phyloP scores from a whole-genome alignment of 30 jellyfish, hydroid and myxozoan species.

The Pseudorhiza aurosa region DNA sequence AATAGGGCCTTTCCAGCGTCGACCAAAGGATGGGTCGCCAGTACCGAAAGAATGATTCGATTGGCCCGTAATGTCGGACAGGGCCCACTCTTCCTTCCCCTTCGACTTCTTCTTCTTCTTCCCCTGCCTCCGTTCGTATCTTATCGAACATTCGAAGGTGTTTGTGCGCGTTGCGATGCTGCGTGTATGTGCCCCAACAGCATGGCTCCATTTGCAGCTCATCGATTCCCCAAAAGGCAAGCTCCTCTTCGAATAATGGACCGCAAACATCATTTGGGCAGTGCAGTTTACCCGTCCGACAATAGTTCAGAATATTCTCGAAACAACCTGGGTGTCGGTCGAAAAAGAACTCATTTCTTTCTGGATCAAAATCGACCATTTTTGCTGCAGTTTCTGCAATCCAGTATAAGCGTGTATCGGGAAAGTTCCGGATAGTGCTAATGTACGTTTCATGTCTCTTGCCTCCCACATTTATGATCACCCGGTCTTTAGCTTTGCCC shows the following conservation, averaged over 20 bases:
- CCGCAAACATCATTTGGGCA: slow-evolving; percentile 99
- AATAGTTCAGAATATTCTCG: slow-evolving; percentile 87
- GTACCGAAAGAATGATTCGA: slow-evolving; percentile 31
- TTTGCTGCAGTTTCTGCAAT: slow-evolving; percentile 98
- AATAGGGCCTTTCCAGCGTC: slow-evolving; percentile 88
- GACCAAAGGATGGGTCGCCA: slow-evolving; percentile 88
- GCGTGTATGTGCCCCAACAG: slow-evolving; percentile 98
- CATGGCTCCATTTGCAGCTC: slow-evolving; percentile 99
- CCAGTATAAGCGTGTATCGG: slow-evolving; percentile 96
- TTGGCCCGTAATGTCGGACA: slow-evolving; percentile 33
- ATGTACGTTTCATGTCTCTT: slow-evolving; percentile 91
- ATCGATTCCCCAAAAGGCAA: slow-evolving; percentile 98
- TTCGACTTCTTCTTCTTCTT: slow-evolving; percentile 66
- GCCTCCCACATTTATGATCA: slow-evolving; percentile 96
- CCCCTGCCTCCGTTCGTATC: slow-evolving; percentile 59
- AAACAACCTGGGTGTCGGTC: slow-evolving; percentile 99
- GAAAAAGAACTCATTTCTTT: slow-evolving; percentile 90
- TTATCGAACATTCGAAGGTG: slow-evolving; percentile 92
- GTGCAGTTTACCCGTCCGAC: slow-evolving; percentile 97
- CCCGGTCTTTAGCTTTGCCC: slow-evolving; percentile 87
- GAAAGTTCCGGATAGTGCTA: slow-evolving; percentile 91
- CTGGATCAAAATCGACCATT: slow-evolving; percentile 96
- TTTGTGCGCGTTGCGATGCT: slow-evolving; percentile 94
- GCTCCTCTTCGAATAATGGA: slow-evolving; percentile 94
- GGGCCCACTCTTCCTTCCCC: slow-evolving; percentile 57